phyloP scores from a whole-genome alignment of 2,113 vertebrate genomes.

The western clawed frog (Xenopus tropicalis) region UCB_Xtro_10.0 CM004448.2:89020001-89020500 shows the following conservation, averaged over 20 bases:
- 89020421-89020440: no score
- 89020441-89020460: no score
- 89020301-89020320: no score
- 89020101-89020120: neutral
- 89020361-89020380: no score
- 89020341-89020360: no score
- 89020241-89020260: constrained; percentile 2
- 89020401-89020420: no score
- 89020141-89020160: neutral
- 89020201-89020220: neutral
- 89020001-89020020: constrained; percentile 4
- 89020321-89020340: no score
- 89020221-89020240: constrained; percentile 3
- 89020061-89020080: neutral
- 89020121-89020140: no score
- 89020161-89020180: neutral
- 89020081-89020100: neutral
- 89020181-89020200: constrained; percentile 3
- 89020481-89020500: no score
- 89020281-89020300: no score
- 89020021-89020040: neutral
- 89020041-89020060: neutral
- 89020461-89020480: neutral
- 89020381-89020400: no score
- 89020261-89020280: no score